Evolutionary conservation across 1,140 invertebrate species (phyloP).

Genomic region (Parapsyche elsis): DNA sequence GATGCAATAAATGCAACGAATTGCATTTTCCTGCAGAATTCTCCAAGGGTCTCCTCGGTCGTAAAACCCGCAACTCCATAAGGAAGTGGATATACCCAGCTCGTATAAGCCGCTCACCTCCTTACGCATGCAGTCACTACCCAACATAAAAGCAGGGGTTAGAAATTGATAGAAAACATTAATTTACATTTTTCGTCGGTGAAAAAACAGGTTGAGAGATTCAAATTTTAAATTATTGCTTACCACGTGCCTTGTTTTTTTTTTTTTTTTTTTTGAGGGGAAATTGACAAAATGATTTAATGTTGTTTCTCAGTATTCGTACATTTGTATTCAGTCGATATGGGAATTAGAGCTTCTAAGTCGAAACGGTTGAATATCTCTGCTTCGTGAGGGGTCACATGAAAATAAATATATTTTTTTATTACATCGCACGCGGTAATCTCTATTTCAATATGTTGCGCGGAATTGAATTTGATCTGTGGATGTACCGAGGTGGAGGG

Average conservation of each 20-base stretch:
- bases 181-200: background rate
- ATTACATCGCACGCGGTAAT: conserved; percentile 40
- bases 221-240: too few relatives aligned
- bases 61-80: conserved; percentile 40
- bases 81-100: conserved; percentile 39
- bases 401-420: conserved; percentile 45
- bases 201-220: too few relatives aligned
- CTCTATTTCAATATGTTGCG: conserved; percentile 44
- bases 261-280: too few relatives aligned
- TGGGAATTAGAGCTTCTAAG: too few relatives aligned
- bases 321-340: too few relatives aligned
- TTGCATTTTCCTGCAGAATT: conserved; percentile 43
- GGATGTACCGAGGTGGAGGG: background rate
- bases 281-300: too few relatives aligned
- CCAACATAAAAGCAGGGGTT: background rate
- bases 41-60: conserved; percentile 36
- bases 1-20: conserved; percentile 46
- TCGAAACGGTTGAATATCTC: background rate
- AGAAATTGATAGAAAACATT: background rate
- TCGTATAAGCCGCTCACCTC: conserved; percentile 22
- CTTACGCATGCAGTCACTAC: conserved; percentile 39
- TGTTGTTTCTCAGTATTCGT: too few relatives aligned
- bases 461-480: conserved; percentile 42
- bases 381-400: background rate
- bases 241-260: too few relatives aligned